A percentile compares a stretch with the other conserved stretches of the same genome.
phyloP scores from a whole-genome alignment of 2,113 vertebrate species.

The Sebastes fasciatus region DNA sequence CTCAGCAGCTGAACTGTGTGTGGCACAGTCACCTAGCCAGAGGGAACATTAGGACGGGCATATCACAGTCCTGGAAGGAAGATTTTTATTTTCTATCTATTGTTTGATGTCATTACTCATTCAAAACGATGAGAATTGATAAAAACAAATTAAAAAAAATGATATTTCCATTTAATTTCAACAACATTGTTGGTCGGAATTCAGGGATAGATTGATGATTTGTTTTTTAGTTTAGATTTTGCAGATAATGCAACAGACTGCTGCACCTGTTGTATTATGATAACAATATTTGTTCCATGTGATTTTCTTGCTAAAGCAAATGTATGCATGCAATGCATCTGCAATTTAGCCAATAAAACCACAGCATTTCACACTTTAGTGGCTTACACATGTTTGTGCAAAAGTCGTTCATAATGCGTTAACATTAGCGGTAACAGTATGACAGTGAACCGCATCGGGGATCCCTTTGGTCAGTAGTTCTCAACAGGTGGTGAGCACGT shows the following conservation, averaged over 20 bases:
- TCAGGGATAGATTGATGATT: neutral
- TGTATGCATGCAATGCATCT: neutral
- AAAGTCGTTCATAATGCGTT: neutral
- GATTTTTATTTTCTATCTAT: too few relatives aligned
- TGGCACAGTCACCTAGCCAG: neutral
- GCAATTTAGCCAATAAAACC: neutral
- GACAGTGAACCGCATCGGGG: too few relatives aligned
- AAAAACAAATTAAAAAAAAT: too few relatives aligned
- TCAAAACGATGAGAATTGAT: too few relatives aligned
- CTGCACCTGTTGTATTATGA: neutral
- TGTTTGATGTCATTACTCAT: too few relatives aligned
- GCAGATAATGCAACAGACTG: too few relatives aligned
- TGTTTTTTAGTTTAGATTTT: too few relatives aligned
- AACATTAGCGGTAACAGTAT: neutral
- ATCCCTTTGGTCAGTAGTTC: too few relatives aligned
- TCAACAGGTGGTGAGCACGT: too few relatives aligned
- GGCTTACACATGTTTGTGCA: neutral
- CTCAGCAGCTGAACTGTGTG: neutral
- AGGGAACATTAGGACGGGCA: neutral
- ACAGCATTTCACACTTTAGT: neutral
- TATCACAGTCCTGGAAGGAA: neutral
- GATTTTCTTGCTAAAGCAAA: neutral
- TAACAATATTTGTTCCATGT: neutral
- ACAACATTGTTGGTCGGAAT: neutral
- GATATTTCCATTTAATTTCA: neutral